Evolutionary conservation across 2,797 vertebrate species (phyloP), one percentile per base, ranked within the genome.

Genomic region (Sebastes jordani): DNA sequence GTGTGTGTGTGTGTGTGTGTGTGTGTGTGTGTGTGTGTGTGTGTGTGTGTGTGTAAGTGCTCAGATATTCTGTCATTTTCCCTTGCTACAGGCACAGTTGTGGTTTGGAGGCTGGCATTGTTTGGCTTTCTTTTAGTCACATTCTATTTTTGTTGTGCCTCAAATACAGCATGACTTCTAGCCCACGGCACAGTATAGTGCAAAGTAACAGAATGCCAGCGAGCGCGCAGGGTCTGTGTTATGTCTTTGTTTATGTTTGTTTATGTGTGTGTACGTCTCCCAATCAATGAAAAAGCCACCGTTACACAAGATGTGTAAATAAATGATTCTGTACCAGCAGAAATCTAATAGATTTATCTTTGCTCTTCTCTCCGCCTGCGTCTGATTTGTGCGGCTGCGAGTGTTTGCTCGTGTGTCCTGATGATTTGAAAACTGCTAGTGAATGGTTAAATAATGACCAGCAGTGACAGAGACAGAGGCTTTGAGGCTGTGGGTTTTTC

Each of bases 131-230:
- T 90, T 91, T 83, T 83, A 83, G 84, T 91, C 84, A 71, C 88
- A 68, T 89, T 91, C 90, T 92, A 90, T 93, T 94, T 93, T 78
- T 71, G 85, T 88, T 85, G 71, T 66, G 76, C 84, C 86, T 88
- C 82, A 86, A 92, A 93, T 88, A 84, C 83, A 76, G 83, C 84
- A 79, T 90, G 88, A 88, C 88, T 87, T 80, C 6, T 75, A 71
- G 87, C 92, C 90, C 71, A 66, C 69, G 71, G 85, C 89, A 49
- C 54, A 42, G 66, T 62, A 56, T 75, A 68, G 70, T 73, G 87
- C 84, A 85, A 80, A 88, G 81, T 79, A 78, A 84, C 81, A 60
- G 55, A 86, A 83, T 14, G 76, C 73, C 82, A 76, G 75, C 4
- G 2, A 76, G 75, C 4, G 2, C 71, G 25, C 63, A 34, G 65